These are phyloP conservation scores for Cavia porcellus DNA, from an alignment of 2,113 vertebrate species.

Conservation along the genomic window DNA sequence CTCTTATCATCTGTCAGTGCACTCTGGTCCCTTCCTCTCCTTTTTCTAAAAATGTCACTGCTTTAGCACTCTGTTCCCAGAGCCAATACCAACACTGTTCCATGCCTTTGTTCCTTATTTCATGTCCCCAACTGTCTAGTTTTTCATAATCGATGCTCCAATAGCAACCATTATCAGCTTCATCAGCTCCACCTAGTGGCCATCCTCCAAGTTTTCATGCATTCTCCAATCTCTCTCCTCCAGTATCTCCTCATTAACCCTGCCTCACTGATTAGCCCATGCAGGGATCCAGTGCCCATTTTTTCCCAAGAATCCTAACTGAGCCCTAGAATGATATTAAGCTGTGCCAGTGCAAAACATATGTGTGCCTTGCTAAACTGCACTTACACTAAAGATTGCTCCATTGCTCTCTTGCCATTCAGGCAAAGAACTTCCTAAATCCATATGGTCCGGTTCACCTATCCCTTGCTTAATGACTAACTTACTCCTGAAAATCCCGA, in stretches of 20 bases:
- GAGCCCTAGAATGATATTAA: not conserved
- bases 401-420: not conserved
- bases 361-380: not conserved
- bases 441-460: not conserved
- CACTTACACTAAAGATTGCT: not conserved
- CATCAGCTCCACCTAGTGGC: not conserved
- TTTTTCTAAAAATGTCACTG: not conserved
- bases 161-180: not conserved
- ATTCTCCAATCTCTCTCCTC: not conserved
- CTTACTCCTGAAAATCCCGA: not conserved
- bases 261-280: not conserved
- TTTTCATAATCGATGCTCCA: not conserved
- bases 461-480: not conserved
- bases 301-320: not conserved
- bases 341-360: not conserved
- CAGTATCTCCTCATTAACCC: not conserved
- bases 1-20: not conserved
- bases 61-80: not conserved
- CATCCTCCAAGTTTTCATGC: too few species aligned
- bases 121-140: not conserved
- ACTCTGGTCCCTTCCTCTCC: not conserved
- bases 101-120: not conserved
- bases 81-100: not conserved
- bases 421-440: conserved; percentile 5
- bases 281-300: not conserved